Percentiles rank a stretch among this genome's conserved stretches.
Conservation (phyloP, 2,113 vertebrate species). For the Malurus cyaneus region DNA sequence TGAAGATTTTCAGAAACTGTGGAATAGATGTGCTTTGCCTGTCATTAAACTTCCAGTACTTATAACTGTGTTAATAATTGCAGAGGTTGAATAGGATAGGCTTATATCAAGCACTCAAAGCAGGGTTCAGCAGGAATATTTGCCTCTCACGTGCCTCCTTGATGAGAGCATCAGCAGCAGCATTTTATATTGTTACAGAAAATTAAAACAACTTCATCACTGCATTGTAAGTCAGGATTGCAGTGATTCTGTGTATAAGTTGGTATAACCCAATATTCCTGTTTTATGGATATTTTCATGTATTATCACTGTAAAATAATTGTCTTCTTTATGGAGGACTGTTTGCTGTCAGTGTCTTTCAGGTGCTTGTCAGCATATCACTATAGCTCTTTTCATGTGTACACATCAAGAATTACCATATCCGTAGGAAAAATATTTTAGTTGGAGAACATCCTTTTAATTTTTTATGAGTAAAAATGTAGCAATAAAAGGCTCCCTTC, state of each 20-base stretch:
- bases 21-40: background rate
- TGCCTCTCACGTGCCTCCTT: background rate
- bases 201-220: background rate
- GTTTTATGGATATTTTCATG: background rate
- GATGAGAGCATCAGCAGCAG: background rate
- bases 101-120: background rate
- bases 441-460: background rate
- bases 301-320: background rate
- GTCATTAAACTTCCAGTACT: background rate
- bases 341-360: background rate
- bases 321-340: background rate
- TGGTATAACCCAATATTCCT: background rate
- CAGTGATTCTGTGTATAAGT: background rate
- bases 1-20: background rate
- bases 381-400: background rate
- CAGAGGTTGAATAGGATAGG: background rate
- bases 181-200: background rate
- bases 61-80: background rate
- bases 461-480: background rate
- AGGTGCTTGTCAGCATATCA: background rate
- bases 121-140: background rate
- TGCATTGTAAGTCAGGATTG: background rate
- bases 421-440: background rate
- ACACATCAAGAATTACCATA: background rate
- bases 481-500: background rate